Conservation (phyloP, 2,113 vertebrate genomes). For the Oreocharis arfaki region DNA sequence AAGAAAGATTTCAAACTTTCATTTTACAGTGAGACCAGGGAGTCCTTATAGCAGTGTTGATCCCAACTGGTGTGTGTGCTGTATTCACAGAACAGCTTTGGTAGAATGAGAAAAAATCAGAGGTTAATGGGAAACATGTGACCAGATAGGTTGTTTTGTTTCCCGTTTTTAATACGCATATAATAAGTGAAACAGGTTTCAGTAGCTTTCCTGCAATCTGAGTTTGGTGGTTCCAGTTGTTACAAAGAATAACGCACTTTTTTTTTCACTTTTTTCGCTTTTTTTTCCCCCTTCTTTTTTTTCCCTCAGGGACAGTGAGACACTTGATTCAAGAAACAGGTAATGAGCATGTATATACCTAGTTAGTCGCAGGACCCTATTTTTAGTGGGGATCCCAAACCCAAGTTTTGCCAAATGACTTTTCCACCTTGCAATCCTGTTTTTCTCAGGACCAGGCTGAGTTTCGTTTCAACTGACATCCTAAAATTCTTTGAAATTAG, state of each 20-base stretch:
- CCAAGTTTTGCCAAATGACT: neutral
- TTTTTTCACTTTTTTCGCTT: rapidly evolving
- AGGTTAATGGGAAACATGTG: constrained; percentile 75
- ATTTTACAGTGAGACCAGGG: neutral
- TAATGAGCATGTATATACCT: neutral
- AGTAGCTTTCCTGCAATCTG: constrained; percentile 17
- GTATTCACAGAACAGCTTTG: constrained; percentile 55
- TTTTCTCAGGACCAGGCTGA: neutral
- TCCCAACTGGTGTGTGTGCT: neutral
- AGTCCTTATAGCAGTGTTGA: neutral
- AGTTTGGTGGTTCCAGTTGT: neutral
- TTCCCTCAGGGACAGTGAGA: neutral
- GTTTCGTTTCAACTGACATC: neutral
- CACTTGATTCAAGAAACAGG: neutral
- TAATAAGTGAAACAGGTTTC: constrained; percentile 64
- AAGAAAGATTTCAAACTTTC: neutral
- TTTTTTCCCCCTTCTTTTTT: rapidly evolving
- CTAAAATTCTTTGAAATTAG: neutral
- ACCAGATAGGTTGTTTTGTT: constrained; percentile 69
- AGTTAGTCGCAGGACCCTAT: neutral
- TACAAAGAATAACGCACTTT: neutral
- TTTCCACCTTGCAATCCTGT: neutral
- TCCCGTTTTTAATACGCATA: constrained; percentile 67
- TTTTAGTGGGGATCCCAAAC: neutral
- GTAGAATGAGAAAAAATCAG: constrained; percentile 68